These are phyloP conservation scores for Hippoglossus hippoglossus DNA, from an alignment of 2,797 vertebrate genomes.

Conservation along the genomic window DNA sequence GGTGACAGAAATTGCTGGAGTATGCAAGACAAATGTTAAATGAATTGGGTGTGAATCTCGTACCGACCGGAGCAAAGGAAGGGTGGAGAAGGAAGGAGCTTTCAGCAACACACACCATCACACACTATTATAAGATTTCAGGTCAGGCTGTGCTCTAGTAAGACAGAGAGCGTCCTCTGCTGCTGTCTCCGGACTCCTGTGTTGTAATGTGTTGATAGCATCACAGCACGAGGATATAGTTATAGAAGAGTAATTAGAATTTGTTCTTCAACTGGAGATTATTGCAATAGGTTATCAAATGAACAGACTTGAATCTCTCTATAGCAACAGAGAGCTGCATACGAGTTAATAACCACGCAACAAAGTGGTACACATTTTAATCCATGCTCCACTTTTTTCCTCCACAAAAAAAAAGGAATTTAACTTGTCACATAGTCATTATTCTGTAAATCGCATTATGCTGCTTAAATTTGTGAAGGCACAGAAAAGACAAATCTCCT, in stretches of 20 bases:
- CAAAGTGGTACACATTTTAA: not conserved
- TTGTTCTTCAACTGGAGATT: not conserved
- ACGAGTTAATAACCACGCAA: too few species aligned
- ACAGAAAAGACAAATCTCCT: constrained; percentile 1
- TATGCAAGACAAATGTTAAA: constrained; percentile 73
- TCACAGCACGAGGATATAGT: constrained; percentile 1
- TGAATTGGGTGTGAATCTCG: constrained; percentile 63
- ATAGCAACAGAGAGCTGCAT: not conserved
- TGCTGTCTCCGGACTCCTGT: constrained; percentile 51
- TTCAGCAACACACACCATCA: constrained; percentile 50
- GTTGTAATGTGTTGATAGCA: constrained; percentile 14
- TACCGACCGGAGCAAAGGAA: constrained; percentile 25
- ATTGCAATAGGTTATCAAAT: not conserved
- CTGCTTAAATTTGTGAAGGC: constrained; percentile 5
- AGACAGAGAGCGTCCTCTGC: constrained; percentile 71
- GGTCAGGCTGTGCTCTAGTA: constrained; percentile 44
- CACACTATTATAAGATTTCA: constrained; percentile 48
- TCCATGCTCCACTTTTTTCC: not conserved
- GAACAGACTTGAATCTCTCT: too few species aligned
- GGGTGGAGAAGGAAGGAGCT: constrained; percentile 41
- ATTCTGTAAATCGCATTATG: not conserved
- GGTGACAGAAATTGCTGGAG: constrained; percentile 69
- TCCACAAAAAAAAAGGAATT: constrained; percentile 1
- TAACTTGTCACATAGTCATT: not conserved
- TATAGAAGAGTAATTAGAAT: not conserved